Evolutionary conservation across 2,888 invertebrate species (phyloP), one percentile per base, ranked within the genome.

Genomic region (Danaus chrysippus): DNA sequence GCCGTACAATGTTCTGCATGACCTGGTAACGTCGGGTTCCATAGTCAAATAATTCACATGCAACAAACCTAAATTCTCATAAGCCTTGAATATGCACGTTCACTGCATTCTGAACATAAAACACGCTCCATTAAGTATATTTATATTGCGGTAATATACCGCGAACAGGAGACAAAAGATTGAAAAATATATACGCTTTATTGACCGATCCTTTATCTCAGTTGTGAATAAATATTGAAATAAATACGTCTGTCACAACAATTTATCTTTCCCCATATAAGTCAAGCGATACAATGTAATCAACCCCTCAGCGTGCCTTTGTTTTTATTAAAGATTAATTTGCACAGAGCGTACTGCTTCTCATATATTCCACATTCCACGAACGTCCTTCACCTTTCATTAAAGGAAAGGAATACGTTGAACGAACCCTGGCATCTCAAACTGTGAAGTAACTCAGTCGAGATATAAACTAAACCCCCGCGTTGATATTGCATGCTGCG

Each of bases 311-410:
- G 46, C 42, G 58, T 54, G 62, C 63, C 68, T 71, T 74, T 70
- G 72, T 73, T 71, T 68, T 72, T 59, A 59, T 67, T 62, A 62
- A 64, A 73, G 72, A 76, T 73, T 72, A 69, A 78, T 82, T 80
- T 81, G 75, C 77, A 82, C 80, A 79, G 76, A 69, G 56, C 62
- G 59, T 65, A 72, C 67, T 72, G 74, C 76, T 76, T 71, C 67
- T 70, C 72, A 71, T 75, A 76, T 81, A 81, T 81, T 77, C 79
- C 75, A 74, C 78, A 83, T 82, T 79, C 78, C 81, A 68, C 68
- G 63, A 43, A 70, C 72, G 83, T 83, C 88, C 89, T 88, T 88
- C 87, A 86, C 87, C 85, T 88, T 87, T 88, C 73, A 71, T 70
- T 73, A 78, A 81, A 80, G 76, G 82, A 83, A 82, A 82, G 80